phyloP scores from a whole-genome alignment of 2,113 vertebrate genomes.

The Seriola dumerili region DNA sequence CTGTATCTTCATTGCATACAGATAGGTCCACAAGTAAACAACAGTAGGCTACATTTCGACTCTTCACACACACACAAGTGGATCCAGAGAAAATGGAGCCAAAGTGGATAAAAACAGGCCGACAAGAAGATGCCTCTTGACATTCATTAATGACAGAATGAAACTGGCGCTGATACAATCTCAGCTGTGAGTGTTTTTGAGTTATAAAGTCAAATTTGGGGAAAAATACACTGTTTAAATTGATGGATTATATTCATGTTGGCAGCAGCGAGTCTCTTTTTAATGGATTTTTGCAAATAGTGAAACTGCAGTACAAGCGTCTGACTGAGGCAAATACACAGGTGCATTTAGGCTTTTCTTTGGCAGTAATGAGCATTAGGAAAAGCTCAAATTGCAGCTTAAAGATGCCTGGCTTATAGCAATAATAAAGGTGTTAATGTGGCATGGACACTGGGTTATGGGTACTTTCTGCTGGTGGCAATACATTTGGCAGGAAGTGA shows the following conservation, averaged over 20 bases:
- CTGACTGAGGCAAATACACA: conserved; percentile 12
- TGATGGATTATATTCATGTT: conserved; percentile 22
- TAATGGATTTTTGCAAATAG: conserved; percentile 33
- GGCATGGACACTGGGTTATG: conserved; percentile 10
- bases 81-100: conserved; percentile 19
- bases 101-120: conserved; percentile 3
- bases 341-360: conserved; percentile 26
- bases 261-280: conserved; percentile 12
- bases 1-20: no score
- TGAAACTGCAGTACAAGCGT: conserved; percentile 5
- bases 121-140: conserved; percentile 20
- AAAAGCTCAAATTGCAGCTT: conserved; percentile 14
- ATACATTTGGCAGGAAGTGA: background rate
- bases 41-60: background rate
- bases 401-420: conserved; percentile 1
- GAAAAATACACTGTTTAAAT: conserved; percentile 11
- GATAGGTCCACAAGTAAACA: background rate
- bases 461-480: conserved; percentile 5
- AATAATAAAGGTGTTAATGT: conserved; percentile 48
- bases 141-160: conserved; percentile 18
- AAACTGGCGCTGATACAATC: conserved; percentile 25
- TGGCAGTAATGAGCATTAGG: conserved; percentile 9
- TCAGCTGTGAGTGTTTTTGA: background rate
- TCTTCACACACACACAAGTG: background rate
- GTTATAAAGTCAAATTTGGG: conserved; percentile 6